phyloP scores from a whole-genome alignment of 2,888 invertebrate genomes.

The Leptodirus hochenwartii region DNA sequence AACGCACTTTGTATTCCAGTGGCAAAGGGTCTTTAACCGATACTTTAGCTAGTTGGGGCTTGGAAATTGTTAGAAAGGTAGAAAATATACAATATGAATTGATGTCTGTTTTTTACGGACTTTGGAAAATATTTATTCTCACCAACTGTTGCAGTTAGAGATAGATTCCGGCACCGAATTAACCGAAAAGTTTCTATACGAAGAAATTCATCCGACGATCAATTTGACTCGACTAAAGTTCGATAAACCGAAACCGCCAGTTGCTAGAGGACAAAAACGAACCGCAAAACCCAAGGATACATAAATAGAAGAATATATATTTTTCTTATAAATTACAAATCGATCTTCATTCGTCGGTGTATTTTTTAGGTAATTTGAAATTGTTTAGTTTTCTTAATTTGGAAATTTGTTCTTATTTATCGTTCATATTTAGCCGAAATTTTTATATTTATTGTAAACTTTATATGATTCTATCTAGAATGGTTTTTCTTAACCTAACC shows the following conservation, averaged over 20 bases:
- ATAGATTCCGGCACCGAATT: constrained; percentile 80
- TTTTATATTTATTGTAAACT: too few species aligned
- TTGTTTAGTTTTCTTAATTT: too few species aligned
- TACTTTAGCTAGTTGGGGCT: constrained; percentile 56
- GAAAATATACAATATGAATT: constrained; percentile 16
- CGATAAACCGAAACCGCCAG: constrained; percentile 93
- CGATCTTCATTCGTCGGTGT: too few species aligned
- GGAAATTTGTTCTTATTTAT: too few species aligned
- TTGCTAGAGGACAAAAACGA: constrained; percentile 78
- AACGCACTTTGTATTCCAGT: constrained; percentile 96
- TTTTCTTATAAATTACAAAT: too few species aligned
- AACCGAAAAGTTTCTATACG: constrained; percentile 75
- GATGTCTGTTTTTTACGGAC: constrained; percentile 3
- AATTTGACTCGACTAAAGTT: constrained; percentile 80
- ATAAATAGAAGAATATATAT: too few species aligned
- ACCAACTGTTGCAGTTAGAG: constrained; percentile 59
- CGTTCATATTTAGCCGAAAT: too few species aligned
- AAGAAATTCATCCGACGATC: constrained; percentile 87
- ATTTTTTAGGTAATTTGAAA: too few species aligned
- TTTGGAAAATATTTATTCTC: constrained; percentile 7
- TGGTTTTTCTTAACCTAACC: too few species aligned
- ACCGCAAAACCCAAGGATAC: constrained; percentile 52
- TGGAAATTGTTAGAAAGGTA: constrained; percentile 78
- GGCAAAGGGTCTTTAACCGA: constrained; percentile 87
- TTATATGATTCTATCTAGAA: too few species aligned